A percentile compares a stretch with the other conserved stretches of the same genome.
These are phyloP conservation scores for Sinelater perroti DNA, from an alignment of 2,888 invertebrate species.

Conservation along the genomic window DNA sequence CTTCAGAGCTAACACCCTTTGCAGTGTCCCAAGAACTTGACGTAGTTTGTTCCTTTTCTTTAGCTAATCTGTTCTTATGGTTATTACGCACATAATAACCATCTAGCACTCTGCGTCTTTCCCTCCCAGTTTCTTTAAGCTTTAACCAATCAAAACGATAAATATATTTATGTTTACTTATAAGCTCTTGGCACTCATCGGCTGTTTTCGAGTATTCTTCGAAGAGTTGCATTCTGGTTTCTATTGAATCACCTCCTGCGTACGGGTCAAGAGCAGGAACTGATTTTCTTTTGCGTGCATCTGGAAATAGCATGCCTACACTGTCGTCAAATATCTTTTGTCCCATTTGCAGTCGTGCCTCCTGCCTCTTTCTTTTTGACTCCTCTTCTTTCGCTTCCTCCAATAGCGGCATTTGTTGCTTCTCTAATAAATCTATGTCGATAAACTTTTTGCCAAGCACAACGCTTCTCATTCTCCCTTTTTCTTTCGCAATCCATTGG, in stretches of 20 bases:
- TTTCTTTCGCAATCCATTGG: slow-evolving; percentile 70
- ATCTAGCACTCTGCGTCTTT: slow-evolving; percentile 62
- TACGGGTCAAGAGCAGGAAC: slow-evolving; percentile 59
- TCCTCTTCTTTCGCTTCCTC: slow-evolving; percentile 67
- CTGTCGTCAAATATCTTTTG: slow-evolving; percentile 73
- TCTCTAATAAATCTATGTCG: slow-evolving; percentile 67
- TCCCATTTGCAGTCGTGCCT: slow-evolving; percentile 66
- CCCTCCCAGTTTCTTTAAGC: slow-evolving; percentile 64
- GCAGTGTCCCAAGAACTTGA: no score
- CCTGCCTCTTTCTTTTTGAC: slow-evolving; percentile 67
- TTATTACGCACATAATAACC: slow-evolving; percentile 19
- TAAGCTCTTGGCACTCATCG: slow-evolving; percentile 57
- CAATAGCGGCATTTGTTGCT: slow-evolving; percentile 68
- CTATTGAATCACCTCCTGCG: slow-evolving; percentile 55
- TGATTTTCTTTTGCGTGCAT: slow-evolving; percentile 65
- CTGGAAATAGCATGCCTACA: slow-evolving; percentile 70
- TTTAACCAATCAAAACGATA: slow-evolving; percentile 67
- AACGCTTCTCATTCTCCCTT: slow-evolving; percentile 70
- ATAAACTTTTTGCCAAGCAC: slow-evolving; percentile 72
- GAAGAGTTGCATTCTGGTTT: slow-evolving; percentile 57
- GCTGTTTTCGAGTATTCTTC: slow-evolving; percentile 59
- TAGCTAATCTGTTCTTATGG: slow-evolving; percentile 2
- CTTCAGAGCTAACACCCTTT: no score
- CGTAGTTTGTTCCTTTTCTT: not conserved
- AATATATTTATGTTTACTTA: slow-evolving; percentile 63